Base-by-base conservation (phyloP, 2,113 vertebrate genomes). In the Suncus etruscus region DNA sequence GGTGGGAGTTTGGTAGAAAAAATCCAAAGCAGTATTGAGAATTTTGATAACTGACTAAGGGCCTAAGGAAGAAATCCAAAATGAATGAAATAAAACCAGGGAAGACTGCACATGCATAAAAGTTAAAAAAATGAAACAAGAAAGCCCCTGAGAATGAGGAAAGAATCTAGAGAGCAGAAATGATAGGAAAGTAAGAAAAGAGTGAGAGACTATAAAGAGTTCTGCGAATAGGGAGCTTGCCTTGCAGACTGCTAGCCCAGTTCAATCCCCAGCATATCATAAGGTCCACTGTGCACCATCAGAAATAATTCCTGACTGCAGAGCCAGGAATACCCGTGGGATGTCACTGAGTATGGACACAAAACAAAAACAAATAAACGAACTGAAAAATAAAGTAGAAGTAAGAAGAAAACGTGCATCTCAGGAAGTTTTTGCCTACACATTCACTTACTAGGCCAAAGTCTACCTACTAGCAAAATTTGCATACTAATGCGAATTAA, bases 401-500 rank as follows among this genome's bases (percentile, higher is more conserved):
- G 39, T 39, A 5, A 39, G 39, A 39, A 39, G 39, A 39, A 39
- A 39, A 39, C 39, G 54, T 10, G 45, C 10, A n/a, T 85, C 90
- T 75, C 91, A 87, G 86, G 75, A 90, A 85, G 79, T 66, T 76
- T 93, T 75, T 86, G 63, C 79, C 83, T 65, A 63, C 85, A 74
- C 45, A 74, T 11, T 69, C 74, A 72, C 27, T 91, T 51, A 87
- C 27, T 76, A 80, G 32, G 68, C 79, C 75, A 86, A 75, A 76
- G 66, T 50, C 32, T 48, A 92, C 87, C 75, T 66, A 10, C 24
- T 61, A 39, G 63, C 29, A 50, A 11, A 63, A 73, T 65, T 20
- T 20, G 6, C 32, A 68, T 2, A 16, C 15, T 2, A n/a, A 54
- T 11, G n/a, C 68, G 65, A 0, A 11, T 29, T 29, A 47, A 32